Conservation (phyloP, 2,113 vertebrate species). For the Okapia johnstoni region DNA sequence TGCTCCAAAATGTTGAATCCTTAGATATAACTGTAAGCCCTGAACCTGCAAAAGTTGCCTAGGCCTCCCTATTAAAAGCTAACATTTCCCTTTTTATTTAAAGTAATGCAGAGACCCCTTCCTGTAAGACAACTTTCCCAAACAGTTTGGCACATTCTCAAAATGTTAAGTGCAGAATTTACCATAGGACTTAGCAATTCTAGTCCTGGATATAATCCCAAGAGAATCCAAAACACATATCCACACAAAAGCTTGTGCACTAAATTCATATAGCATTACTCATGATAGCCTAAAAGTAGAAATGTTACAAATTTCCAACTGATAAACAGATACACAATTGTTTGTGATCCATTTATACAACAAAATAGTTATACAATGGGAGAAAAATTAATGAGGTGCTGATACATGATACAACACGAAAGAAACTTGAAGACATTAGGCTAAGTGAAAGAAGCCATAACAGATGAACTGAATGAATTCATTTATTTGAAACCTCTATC, state of each 20-base stretch:
- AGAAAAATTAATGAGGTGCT: neutral
- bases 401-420: neutral
- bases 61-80: neutral
- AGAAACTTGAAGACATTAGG: neutral
- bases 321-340: neutral
- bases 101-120: neutral
- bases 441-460: neutral
- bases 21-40: neutral
- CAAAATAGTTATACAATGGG: neutral
- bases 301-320: neutral
- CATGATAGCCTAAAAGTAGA: neutral
- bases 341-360: neutral
- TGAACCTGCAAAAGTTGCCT: neutral
- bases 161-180: neutral
- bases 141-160: neutral
- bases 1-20: neutral
- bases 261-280: neutral
- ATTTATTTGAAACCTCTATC: neutral
- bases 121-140: neutral
- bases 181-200: neutral
- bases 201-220: neutral
- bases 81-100: neutral
- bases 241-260: neutral
- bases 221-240: neutral
- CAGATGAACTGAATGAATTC: neutral